Evolutionary conservation across 1,140 invertebrate species (phyloP), one percentile per base, ranked within the genome.

Genomic region (Euglossa dilemma): DNA sequence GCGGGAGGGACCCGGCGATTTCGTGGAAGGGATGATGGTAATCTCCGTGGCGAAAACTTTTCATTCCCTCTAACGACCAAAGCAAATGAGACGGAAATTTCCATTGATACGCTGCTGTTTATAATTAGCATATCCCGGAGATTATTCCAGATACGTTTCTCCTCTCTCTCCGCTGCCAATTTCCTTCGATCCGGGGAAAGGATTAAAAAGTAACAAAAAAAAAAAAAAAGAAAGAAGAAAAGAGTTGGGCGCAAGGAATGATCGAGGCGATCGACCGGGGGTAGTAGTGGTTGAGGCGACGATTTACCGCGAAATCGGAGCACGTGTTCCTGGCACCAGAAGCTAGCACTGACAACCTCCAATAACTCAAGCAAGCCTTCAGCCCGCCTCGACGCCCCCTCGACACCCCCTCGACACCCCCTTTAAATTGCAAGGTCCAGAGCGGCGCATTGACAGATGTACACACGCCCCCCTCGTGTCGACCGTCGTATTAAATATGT

Each of bases 301-400:
- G 88, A 90, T 91, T 93, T 92, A 93, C 91, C 92, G 90, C 90
- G 89, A 92, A 92, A 92, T 91, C 90, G 85, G 85, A 92, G 91
- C 91, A 92, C 92, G 92, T 93, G 92, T 93, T 92, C 88, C 85
- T 93, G 92, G 91, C 92, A 93, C 85, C 91, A 85, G 87, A 89
- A 89, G 86, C 91, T 89, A 90, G 86, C 90, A 89, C 89, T 92
- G 91, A 92, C 92, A 92, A 93, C 90, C 91, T 90, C 90, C 91
- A 91, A 90, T 88, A 89, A 90, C 86, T 90, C 90, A 90, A 91
- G 85, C 86, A 90, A 84, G 83, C 87, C 74, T 88, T 88, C 74
- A 73, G 71, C 76, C 25, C 85, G 66, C 82, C 87, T 85, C 85
- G 69, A 61, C 70, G 36, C 77, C 76, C 86, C 52, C 76, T 75